Evolutionary conservation across 2,797 vertebrate genomes (phyloP).

Genomic region (Ataeniobius toweri): DNA sequence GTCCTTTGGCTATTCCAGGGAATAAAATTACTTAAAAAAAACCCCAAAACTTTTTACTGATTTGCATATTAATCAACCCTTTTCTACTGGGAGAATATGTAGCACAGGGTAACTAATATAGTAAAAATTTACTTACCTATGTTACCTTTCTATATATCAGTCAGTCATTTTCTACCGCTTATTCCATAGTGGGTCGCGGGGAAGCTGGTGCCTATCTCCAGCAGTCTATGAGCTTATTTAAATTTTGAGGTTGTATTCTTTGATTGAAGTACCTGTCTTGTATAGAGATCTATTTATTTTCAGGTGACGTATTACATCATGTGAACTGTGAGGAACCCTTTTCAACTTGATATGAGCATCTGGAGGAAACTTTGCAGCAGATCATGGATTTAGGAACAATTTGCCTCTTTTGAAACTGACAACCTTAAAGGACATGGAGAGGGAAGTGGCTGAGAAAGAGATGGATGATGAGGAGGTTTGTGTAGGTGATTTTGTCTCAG

Average conservation of each 20-base stretch:
- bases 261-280: background rate
- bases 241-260: background rate
- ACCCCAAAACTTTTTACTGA: background rate
- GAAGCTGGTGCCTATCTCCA: no score
- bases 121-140: background rate
- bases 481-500: conserved; percentile 34
- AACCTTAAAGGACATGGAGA: conserved; percentile 66
- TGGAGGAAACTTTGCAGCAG: conserved; percentile 53
- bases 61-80: background rate
- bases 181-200: no score
- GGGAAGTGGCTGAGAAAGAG: conserved; percentile 65
- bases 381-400: conserved; percentile 58
- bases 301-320: conserved; percentile 49
- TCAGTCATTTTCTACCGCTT: no score
- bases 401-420: conserved; percentile 37
- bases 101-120: background rate
- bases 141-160: background rate
- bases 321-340: conserved; percentile 39
- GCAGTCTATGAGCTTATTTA: background rate
- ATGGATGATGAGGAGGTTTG: conserved; percentile 66
- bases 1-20: background rate
- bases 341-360: conserved; percentile 45
- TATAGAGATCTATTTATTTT: conserved; percentile 38
- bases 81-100: background rate
- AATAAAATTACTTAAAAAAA: background rate